Conservation (phyloP, 2,888 invertebrate genomes). For the Thalpophila matura region DNA sequence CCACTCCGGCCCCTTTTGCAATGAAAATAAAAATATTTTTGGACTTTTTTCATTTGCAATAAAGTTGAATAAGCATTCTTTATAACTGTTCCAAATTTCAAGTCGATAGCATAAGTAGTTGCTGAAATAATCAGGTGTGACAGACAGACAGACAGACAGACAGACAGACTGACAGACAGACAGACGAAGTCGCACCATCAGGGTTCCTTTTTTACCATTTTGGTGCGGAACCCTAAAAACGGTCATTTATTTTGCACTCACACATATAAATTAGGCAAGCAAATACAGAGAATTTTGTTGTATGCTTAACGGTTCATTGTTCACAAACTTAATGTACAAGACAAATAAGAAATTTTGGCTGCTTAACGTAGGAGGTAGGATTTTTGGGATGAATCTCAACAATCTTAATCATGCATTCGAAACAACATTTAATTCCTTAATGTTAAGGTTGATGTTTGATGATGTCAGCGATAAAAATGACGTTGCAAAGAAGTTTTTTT, state of each 20-base stretch:
- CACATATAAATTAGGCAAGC: constrained; percentile 52
- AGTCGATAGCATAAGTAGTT: too few species aligned
- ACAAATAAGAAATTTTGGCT: constrained; percentile 83
- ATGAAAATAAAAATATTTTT: too few species aligned
- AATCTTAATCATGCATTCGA: constrained; percentile 49
- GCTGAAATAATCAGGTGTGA: too few species aligned
- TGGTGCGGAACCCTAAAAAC: too few species aligned
- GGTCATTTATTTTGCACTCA: constrained; percentile 32
- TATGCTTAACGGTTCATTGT: constrained; percentile 86
- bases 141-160: too few species aligned
- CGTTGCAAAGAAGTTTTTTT: constrained; percentile 66
- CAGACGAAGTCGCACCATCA: background rate
- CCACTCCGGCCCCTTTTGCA: too few species aligned
- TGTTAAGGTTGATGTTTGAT: constrained; percentile 52
- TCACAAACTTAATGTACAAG: constrained; percentile 79
- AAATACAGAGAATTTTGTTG: constrained; percentile 66
- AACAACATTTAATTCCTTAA: constrained; percentile 34
- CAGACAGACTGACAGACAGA: too few species aligned
- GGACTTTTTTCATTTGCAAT: too few species aligned
- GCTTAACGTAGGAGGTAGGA: constrained; percentile 77
- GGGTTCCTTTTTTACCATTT: too few species aligned
- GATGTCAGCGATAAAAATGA: constrained; percentile 16
- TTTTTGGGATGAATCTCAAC: constrained; percentile 69
- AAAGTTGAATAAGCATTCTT: too few species aligned
- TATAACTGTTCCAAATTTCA: too few species aligned